Percentiles rank a stretch among this genome's conserved stretches.
Evolutionary conservation across 2,113 vertebrate species (phyloP).

Genomic region (Rhabdornis inornatus): DNA sequence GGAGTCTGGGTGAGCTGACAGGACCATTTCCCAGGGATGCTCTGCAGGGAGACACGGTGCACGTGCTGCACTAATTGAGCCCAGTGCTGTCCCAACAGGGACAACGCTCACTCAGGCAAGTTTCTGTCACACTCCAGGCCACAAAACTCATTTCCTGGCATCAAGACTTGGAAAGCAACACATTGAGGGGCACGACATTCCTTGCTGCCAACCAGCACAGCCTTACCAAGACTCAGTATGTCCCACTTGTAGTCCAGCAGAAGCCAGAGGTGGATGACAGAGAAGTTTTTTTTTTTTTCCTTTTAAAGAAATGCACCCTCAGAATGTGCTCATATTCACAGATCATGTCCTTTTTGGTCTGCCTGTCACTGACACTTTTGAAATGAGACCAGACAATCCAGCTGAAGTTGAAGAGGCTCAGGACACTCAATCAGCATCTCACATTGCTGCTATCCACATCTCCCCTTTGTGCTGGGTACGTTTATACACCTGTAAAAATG

Average conservation of each 20-base stretch:
- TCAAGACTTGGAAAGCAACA: background rate
- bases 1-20: background rate
- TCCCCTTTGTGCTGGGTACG: background rate
- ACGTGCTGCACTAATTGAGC: background rate
- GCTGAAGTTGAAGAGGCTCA: background rate
- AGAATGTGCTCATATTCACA: background rate
- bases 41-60: background rate
- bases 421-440: background rate
- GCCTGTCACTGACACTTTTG: background rate
- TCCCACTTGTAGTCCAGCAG: background rate
- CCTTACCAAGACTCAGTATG: background rate
- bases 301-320: background rate
- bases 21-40: background rate
- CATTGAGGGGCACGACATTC: background rate
- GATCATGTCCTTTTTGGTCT: background rate
- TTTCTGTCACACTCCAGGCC: background rate
- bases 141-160: background rate
- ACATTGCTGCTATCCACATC: background rate
- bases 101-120: background rate
- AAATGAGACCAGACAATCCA: background rate
- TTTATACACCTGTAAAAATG: background rate
- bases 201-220: background rate
- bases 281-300: background rate
- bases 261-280: background rate
- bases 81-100: background rate